These are phyloP conservation scores for Trogon melanurus DNA, from an alignment of 2,113 vertebrate species.

Conservation along the genomic window DNA sequence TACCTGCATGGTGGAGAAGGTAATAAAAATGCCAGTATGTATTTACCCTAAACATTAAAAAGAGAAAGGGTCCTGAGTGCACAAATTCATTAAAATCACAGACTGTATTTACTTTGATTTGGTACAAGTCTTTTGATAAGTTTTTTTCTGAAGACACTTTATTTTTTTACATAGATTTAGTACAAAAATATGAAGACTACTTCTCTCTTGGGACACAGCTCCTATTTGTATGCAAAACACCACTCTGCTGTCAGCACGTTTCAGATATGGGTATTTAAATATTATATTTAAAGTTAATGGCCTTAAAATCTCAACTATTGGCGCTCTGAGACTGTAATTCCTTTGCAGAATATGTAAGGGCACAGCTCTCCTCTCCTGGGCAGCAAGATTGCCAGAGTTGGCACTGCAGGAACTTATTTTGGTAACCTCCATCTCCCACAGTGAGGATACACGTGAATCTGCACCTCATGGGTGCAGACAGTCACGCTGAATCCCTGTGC, in stretches of 20 bases:
- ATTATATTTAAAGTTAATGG: not conserved
- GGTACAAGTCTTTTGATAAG: not conserved
- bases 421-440: not conserved
- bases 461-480: not conserved
- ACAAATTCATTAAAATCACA: not conserved
- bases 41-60: not conserved
- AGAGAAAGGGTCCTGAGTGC: too few species aligned
- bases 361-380: not conserved
- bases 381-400: not conserved
- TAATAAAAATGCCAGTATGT: not conserved
- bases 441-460: fast-evolving
- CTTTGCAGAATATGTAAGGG: not conserved
- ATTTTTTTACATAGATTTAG: not conserved
- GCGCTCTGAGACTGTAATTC: not conserved
- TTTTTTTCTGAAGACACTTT: not conserved
- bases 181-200: not conserved
- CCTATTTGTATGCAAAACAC: not conserved
- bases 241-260: not conserved
- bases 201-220: not conserved
- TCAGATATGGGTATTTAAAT: not conserved
- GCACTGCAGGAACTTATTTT: not conserved
- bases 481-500: not conserved
- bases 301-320: not conserved
- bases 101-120: fast-evolving
- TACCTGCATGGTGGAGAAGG: not conserved